Evolutionary conservation across 1,140 invertebrate species (phyloP).

Genomic region (Anastrepha ludens): DNA sequence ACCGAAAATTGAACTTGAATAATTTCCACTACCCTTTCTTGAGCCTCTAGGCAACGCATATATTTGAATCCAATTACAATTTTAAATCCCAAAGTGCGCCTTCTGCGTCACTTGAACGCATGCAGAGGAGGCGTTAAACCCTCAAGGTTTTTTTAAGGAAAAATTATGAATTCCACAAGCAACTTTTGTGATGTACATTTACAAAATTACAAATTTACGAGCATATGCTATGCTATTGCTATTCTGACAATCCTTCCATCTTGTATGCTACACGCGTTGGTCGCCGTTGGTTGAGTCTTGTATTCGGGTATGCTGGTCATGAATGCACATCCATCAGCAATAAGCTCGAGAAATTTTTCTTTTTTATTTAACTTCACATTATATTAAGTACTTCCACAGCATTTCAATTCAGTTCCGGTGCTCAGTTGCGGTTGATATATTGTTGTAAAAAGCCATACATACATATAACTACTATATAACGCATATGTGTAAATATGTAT

Average conservation of each 20-base stretch:
- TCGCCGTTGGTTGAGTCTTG: neutral
- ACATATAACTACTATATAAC: neutral
- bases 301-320: constrained; percentile 20
- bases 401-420: constrained; percentile 48
- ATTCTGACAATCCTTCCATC: constrained; percentile 32
- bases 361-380: constrained; percentile 21
- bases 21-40: neutral
- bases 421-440: neutral
- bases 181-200: constrained; percentile 32
- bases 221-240: constrained; percentile 36
- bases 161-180: constrained; percentile 45
- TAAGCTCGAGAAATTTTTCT: constrained; percentile 39
- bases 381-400: constrained; percentile 38
- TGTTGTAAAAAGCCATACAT: neutral
- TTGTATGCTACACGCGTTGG: neutral
- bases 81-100: constrained; percentile 29
- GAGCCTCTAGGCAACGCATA: neutral
- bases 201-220: constrained; percentile 42
- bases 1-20: neutral
- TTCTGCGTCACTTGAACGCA: neutral
- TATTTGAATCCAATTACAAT: constrained; percentile 44
- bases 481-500: neutral
- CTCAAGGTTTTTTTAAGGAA: constrained; percentile 40
- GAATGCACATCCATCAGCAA: constrained; percentile 23
- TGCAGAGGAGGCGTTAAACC: neutral